A percentile compares a stretch with the other conserved stretches of the same genome.
These are phyloP conservation scores for Scomberomorus guttatus DNA, from an alignment of 2,797 vertebrate genomes.

Conservation along the genomic window DNA sequence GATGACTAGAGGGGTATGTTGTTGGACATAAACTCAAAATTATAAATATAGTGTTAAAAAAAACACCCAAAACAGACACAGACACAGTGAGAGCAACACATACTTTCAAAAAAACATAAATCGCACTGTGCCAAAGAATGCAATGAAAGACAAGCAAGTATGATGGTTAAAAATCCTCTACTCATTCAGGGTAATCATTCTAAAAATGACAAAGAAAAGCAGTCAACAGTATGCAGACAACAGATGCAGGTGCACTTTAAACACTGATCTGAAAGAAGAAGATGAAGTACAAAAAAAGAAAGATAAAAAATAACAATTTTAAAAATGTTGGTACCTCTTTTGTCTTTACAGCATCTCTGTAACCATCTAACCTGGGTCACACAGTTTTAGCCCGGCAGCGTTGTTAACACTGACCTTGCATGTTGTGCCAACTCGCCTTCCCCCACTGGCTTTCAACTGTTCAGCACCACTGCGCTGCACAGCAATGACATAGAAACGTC, in stretches of 20 bases:
- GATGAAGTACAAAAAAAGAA: not conserved
- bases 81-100: not conserved
- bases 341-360: not conserved
- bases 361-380: conserved; percentile 17
- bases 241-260: not conserved
- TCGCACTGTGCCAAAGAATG: not conserved
- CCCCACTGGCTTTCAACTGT: conserved; percentile 18
- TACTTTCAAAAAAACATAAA: not conserved
- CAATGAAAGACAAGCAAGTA: not conserved
- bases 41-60: conserved; percentile 1
- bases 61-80: not conserved
- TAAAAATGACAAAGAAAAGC: not conserved
- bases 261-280: not conserved
- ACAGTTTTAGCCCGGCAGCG: conserved; percentile 5
- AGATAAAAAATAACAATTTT: too few species aligned
- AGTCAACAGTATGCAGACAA: not conserved
- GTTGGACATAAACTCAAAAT: not conserved
- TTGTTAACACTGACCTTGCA: conserved; percentile 42
- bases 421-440: conserved; percentile 17
- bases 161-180: not conserved
- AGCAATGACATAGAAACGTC: not conserved
- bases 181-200: too few species aligned
- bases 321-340: not conserved
- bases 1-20: not conserved
- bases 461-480: not conserved